Conservation (phyloP, 1,140 invertebrate genomes). For the Nautilus pompilius region DNA sequence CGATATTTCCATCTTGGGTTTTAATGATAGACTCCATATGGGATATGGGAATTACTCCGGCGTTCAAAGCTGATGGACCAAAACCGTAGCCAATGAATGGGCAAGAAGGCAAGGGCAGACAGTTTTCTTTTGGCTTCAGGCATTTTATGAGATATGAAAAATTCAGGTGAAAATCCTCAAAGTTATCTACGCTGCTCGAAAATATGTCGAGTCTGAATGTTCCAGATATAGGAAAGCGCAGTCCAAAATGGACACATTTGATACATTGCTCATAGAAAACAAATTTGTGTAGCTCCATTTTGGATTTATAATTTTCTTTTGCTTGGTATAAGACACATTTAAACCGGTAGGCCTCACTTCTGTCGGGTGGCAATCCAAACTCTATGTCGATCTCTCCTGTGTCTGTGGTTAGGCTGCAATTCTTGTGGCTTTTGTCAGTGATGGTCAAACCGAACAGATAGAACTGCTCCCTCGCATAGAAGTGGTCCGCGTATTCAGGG, state of each 20-base stretch:
- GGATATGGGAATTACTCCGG: slow-evolving; percentile 41
- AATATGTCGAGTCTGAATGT: slow-evolving; percentile 50
- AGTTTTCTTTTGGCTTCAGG: slow-evolving; percentile 29
- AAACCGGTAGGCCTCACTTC: slow-evolving; percentile 34
- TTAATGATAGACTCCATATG: slow-evolving; percentile 43
- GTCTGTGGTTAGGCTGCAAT: slow-evolving; percentile 30
- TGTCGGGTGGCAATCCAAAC: slow-evolving; percentile 30
- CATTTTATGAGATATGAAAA: slow-evolving; percentile 48
- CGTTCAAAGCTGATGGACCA: slow-evolving; percentile 30
- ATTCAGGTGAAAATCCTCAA: slow-evolving; percentile 43
- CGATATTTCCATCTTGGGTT: slow-evolving; percentile 41
- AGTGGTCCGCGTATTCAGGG: slow-evolving; percentile 30
- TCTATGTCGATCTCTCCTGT: slow-evolving; percentile 38
- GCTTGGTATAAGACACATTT: slow-evolving; percentile 48
- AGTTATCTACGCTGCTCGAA: slow-evolving; percentile 36
- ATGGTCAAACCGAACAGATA: slow-evolving; percentile 38
- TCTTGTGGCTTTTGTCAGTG: slow-evolving; percentile 25
- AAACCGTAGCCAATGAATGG: slow-evolving; percentile 49
- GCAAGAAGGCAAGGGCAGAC: slow-evolving; percentile 42
- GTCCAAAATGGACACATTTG: slow-evolving; percentile 31
- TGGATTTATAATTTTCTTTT: too few species aligned
- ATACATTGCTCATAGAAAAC: slow-evolving; percentile 43
- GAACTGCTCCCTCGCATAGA: slow-evolving; percentile 44
- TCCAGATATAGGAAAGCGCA: slow-evolving; percentile 41
- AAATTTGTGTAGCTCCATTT: slow-evolving; percentile 44